Conservation (phyloP, 2,888 invertebrate species). For the Coleophora deauratella region DNA sequence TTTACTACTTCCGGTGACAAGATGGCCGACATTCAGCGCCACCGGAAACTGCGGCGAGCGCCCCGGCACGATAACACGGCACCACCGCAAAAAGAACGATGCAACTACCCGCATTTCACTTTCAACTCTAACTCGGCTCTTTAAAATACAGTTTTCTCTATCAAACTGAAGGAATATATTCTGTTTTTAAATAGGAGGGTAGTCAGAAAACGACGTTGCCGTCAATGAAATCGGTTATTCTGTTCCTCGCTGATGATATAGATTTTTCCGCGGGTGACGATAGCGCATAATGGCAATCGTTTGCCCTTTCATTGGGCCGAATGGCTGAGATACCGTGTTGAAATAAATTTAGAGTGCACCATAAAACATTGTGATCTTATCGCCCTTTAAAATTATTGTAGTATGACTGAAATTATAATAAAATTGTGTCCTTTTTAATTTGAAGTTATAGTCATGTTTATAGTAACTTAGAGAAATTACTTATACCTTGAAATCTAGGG, state of each 20-base stretch:
- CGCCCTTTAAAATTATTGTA: too few species aligned
- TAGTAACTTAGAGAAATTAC: too few species aligned
- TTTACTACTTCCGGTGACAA: slow-evolving; percentile 73
- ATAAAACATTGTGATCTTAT: too few species aligned
- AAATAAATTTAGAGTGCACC: background rate
- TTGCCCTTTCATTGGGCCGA: slow-evolving; percentile 23
- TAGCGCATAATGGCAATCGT: slow-evolving; percentile 48
- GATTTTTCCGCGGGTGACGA: slow-evolving; percentile 57
- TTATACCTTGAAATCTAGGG: too few species aligned
- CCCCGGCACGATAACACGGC: slow-evolving; percentile 45
- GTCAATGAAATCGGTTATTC: slow-evolving; percentile 62
- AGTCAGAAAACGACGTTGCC: slow-evolving; percentile 23
- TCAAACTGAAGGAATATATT: too few species aligned
- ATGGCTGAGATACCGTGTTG: slow-evolving; percentile 7
- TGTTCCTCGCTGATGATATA: slow-evolving; percentile 62
- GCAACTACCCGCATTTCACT: background rate
- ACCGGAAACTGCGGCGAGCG: slow-evolving; percentile 58
- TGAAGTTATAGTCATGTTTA: too few species aligned
- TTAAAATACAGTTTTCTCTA: background rate
- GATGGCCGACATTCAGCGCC: slow-evolving; percentile 63
- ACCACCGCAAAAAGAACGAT: slow-evolving; percentile 8
- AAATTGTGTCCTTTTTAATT: too few species aligned
- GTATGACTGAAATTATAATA: background rate
- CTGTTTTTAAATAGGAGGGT: background rate
- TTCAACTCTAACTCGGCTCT: background rate